phyloP scores from a whole-genome alignment of 2,888 invertebrate species.

The Perizoma flavofasciatum region DNA sequence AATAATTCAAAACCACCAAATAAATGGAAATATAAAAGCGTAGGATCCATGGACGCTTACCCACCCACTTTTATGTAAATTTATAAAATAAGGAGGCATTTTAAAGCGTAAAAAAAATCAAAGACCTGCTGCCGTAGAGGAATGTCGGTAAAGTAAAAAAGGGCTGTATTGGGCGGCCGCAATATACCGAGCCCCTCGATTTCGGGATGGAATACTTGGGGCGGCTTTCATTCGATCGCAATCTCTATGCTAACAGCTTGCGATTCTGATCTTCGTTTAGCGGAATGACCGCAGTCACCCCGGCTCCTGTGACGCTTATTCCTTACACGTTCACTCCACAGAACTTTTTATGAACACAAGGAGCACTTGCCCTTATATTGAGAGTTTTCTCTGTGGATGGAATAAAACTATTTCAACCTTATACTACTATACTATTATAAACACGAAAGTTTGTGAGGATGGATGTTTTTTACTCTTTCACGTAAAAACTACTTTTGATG shows the following conservation, averaged over 20 bases:
- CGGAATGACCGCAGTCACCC: slow-evolving; percentile 83
- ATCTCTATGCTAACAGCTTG: slow-evolving; percentile 84
- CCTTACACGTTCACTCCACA: slow-evolving; percentile 80
- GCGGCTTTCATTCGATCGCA: slow-evolving; percentile 81
- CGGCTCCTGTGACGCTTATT: slow-evolving; percentile 77
- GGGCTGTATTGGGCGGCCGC: slow-evolving; percentile 74
- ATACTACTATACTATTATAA: too few relatives aligned
- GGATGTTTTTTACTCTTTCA: too few relatives aligned
- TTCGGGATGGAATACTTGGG: slow-evolving; percentile 79
- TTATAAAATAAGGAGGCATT: slow-evolving; percentile 57
- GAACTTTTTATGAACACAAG: slow-evolving; percentile 77
- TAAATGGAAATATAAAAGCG: slow-evolving; percentile 42
- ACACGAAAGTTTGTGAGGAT: too few relatives aligned
- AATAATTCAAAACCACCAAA: slow-evolving; percentile 47
- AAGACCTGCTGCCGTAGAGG: slow-evolving; percentile 64
- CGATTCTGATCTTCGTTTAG: slow-evolving; percentile 84
- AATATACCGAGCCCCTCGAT: slow-evolving; percentile 78
- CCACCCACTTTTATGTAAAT: slow-evolving; percentile 47
- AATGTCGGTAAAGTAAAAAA: slow-evolving; percentile 73
- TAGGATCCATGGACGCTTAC: slow-evolving; percentile 31
- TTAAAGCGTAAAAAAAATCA: slow-evolving; percentile 68
- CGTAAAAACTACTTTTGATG: too few relatives aligned
- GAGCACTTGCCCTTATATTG: slow-evolving; percentile 66
- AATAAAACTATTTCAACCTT: slow-evolving; percentile 56
- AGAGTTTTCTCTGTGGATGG: slow-evolving; percentile 63